A percentile compares a stretch with the other conserved stretches of the same genome.
Evolutionary conservation across 2,888 invertebrate genomes (phyloP).

Genomic region (Pemphredon lugubris): DNA sequence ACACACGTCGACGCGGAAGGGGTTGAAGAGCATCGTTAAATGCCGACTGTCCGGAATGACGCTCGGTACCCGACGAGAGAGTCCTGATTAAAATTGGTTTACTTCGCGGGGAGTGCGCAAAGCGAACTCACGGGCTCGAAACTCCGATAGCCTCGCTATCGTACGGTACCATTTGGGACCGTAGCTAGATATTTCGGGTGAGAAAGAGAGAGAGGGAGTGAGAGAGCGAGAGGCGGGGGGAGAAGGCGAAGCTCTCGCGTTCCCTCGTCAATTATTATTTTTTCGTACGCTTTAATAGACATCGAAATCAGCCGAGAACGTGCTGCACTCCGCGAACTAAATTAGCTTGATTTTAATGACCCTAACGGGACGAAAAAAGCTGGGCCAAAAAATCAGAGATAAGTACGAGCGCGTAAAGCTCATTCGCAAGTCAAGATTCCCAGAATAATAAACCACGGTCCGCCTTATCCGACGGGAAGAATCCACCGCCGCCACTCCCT

Average conservation of each 20-base stretch:
- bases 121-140: background rate
- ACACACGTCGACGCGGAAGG: background rate
- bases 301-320: conserved; percentile 5
- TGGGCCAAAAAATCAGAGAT: conserved; percentile 43
- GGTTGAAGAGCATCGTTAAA: conserved; percentile 35
- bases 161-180: background rate
- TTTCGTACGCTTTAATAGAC: too few species aligned
- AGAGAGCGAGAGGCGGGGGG: too few species aligned
- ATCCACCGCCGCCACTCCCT: conserved; percentile 43
- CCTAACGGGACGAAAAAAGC: background rate
- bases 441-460: conserved; percentile 59
- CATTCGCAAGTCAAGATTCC: conserved; percentile 37
- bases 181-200: conserved; percentile 7
- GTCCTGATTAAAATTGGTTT: conserved; percentile 35
- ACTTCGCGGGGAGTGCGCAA: conserved; percentile 1
- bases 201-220: too few species aligned
- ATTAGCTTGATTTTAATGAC: conserved; percentile 47
- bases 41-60: conserved; percentile 33
- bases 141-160: background rate
- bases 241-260: too few species aligned
- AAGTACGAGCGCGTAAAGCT: conserved; percentile 36
- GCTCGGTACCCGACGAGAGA: conserved; percentile 15
- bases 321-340: conserved; percentile 18
- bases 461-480: conserved; percentile 13
- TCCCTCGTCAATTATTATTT: too few species aligned